Evolutionary conservation across 2,888 invertebrate genomes (phyloP).

Genomic region (Tineola bisselliella): DNA sequence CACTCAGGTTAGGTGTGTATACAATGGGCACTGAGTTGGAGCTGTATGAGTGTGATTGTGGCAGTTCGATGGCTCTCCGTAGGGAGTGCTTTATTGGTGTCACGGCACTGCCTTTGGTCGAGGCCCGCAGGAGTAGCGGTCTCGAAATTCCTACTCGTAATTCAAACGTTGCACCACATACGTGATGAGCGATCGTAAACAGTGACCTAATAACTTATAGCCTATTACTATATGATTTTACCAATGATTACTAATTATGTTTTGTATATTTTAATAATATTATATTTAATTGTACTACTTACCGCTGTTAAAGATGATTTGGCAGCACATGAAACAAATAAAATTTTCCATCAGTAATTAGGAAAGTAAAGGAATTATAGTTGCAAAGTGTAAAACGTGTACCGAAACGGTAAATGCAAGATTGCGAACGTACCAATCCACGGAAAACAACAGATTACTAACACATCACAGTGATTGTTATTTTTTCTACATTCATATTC

Average conservation of each 20-base stretch:
- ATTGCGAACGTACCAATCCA: constrained; percentile 37
- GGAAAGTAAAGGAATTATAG: neutral
- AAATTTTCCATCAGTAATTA: constrained; percentile 17
- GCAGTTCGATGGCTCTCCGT: constrained; percentile 1
- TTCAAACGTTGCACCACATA: constrained; percentile 47
- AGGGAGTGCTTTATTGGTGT: constrained; percentile 39
- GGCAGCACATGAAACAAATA: constrained; percentile 59
- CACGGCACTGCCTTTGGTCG: constrained; percentile 36
- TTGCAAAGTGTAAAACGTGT: no score
- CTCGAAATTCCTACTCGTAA: constrained; percentile 64
- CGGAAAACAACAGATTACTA: constrained; percentile 40
- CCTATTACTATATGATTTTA: constrained; percentile 33
- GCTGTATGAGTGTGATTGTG: neutral
- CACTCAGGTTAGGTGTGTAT: constrained; percentile 33
- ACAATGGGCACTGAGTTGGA: constrained; percentile 26
- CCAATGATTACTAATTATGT: constrained; percentile 21
- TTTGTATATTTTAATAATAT: neutral
- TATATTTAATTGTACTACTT: neutral
- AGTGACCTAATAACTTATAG: constrained; percentile 53
- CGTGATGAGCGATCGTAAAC: constrained; percentile 51
- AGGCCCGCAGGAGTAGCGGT: constrained; percentile 59
- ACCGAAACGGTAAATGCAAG: no score
- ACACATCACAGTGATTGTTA: neutral
- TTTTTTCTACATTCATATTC: neutral
- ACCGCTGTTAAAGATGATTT: neutral